These are phyloP conservation scores for Pollenia labialis DNA, from an alignment of 2,888 invertebrate genomes.

Conservation along the genomic window DNA sequence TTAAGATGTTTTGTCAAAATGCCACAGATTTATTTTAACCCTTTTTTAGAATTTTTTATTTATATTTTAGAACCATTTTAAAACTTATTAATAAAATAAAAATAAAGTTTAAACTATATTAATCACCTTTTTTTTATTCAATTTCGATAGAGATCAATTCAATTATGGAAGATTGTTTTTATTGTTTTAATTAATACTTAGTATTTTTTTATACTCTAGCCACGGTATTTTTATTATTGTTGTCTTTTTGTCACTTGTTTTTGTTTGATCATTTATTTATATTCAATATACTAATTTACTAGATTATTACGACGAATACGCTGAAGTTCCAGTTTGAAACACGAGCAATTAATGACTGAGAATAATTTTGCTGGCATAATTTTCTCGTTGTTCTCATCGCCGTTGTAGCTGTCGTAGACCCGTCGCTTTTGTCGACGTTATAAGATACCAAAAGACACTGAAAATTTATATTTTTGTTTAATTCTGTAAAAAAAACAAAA, in stretches of 20 bases:
- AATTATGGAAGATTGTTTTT: slow-evolving; percentile 22
- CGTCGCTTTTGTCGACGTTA: slow-evolving; percentile 19
- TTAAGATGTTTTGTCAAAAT: too few species aligned
- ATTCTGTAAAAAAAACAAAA: slow-evolving; percentile 23
- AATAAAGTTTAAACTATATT: too few species aligned
- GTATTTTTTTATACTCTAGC: slow-evolving; percentile 5
- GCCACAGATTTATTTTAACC: too few species aligned
- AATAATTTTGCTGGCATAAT: slow-evolving; percentile 58
- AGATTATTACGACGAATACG: slow-evolving; percentile 27
- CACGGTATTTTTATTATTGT: slow-evolving; percentile 36
- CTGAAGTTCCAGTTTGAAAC: slow-evolving; percentile 60
- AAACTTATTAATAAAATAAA: too few species aligned
- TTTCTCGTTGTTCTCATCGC: slow-evolving; percentile 28
- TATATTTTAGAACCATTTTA: too few species aligned
- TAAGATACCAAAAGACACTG: slow-evolving; percentile 36
- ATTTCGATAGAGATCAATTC: not conserved
- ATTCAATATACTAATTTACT: slow-evolving; percentile 38
- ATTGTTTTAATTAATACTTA: not conserved
- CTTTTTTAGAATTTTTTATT: too few species aligned
- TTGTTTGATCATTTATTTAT: slow-evolving; percentile 41
- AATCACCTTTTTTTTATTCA: slow-evolving; percentile 31
- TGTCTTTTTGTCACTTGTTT: slow-evolving; percentile 22
- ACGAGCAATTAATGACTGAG: slow-evolving; percentile 64
- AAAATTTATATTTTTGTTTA: slow-evolving; percentile 44
- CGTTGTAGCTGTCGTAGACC: not conserved